These are phyloP conservation scores for Podargus strigoides DNA, from an alignment of 2,797 vertebrate species.

Conservation along the genomic window DNA sequence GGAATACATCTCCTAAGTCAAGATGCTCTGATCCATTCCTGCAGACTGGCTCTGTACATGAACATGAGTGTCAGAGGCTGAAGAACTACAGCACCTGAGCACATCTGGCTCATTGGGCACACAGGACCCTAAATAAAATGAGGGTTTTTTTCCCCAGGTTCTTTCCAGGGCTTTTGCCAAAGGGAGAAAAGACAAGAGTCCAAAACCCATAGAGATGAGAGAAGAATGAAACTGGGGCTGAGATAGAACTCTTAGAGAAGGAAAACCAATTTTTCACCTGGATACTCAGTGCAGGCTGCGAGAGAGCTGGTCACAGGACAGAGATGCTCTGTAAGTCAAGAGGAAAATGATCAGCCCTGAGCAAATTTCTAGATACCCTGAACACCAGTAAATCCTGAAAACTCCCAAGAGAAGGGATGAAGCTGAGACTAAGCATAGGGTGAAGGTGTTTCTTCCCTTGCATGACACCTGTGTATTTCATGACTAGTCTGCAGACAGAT, in stretches of 20 bases:
- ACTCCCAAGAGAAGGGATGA: not conserved
- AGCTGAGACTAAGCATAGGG: not conserved
- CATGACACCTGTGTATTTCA: not conserved
- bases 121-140: not conserved
- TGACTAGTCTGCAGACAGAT: not conserved
- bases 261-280: not conserved
- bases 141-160: accelerated
- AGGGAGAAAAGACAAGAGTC: not conserved
- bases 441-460: not conserved
- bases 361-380: not conserved
- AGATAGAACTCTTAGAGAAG: not conserved
- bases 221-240: not conserved
- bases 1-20: not conserved
- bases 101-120: not conserved
- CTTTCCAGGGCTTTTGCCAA: not conserved
- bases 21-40: not conserved
- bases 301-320: not conserved
- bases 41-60: not conserved
- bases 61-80: accelerated
- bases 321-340: not conserved
- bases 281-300: not conserved
- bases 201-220: not conserved
- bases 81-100: not conserved
- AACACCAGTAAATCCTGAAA: not conserved
- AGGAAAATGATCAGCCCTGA: not conserved